These are phyloP conservation scores for Myocastor coypus DNA, from an alignment of 2,113 vertebrate species.

Conservation along the genomic window DNA sequence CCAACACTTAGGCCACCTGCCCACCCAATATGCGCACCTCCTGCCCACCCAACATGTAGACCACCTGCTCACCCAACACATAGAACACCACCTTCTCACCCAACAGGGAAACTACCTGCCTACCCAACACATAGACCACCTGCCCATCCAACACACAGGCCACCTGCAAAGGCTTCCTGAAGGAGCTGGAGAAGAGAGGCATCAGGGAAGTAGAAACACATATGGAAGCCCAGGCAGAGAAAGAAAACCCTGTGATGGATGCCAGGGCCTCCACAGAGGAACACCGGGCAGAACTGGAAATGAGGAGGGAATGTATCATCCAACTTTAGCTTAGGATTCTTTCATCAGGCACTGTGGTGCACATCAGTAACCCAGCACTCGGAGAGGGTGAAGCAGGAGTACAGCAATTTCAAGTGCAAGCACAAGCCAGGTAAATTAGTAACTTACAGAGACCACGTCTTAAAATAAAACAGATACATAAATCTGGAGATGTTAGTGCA, in stretches of 20 bases:
- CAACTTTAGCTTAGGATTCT: neutral
- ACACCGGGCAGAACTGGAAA: neutral
- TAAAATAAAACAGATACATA: neutral
- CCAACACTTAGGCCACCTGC: too few species aligned
- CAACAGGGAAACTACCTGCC: too few species aligned
- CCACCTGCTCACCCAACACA: too few species aligned
- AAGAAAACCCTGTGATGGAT: neutral
- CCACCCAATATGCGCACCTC: too few species aligned
- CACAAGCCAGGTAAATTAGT: neutral
- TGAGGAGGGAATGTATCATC: too few species aligned
- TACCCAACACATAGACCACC: too few species aligned
- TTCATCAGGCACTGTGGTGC: neutral
- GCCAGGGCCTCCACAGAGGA: neutral
- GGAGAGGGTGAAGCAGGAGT: neutral
- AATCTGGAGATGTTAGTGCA: neutral
- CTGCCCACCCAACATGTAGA: too few species aligned
- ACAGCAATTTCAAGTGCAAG: neutral
- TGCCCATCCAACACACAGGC: neutral
- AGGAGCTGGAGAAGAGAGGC: neutral
- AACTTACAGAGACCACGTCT: neutral
- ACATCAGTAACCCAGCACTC: neutral
- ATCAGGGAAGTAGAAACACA: neutral
- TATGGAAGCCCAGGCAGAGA: neutral
- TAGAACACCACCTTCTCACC: too few species aligned
- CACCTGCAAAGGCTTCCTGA: neutral